phyloP scores from a whole-genome alignment of 1,140 invertebrate genomes.

The Diploscapter pachys region DNA sequence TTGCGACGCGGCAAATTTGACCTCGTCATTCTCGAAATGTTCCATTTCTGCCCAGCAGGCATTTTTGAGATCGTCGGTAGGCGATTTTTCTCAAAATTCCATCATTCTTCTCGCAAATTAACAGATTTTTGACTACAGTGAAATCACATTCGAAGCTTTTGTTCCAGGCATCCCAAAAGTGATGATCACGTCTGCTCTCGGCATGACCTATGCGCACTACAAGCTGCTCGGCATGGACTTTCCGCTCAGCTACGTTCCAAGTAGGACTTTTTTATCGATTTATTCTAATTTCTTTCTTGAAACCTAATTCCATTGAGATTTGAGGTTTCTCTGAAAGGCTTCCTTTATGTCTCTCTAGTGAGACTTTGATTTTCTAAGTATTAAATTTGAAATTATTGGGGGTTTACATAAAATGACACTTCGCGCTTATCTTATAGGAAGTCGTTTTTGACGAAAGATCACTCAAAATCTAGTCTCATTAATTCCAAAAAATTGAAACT shows the following conservation, averaged over 20 bases:
- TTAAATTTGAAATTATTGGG: too few relatives aligned
- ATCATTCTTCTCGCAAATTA: constrained; percentile 1
- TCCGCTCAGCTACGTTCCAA: constrained; percentile 7
- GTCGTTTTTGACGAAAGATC: too few relatives aligned
- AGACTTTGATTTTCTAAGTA: too few relatives aligned
- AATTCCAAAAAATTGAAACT: too few relatives aligned
- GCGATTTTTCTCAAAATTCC: background rate
- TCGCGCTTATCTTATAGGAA: too few relatives aligned
- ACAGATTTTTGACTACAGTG: too few relatives aligned
- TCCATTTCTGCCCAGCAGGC: constrained; percentile 24
- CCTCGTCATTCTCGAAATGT: constrained; percentile 23
- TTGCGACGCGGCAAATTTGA: constrained; percentile 6
- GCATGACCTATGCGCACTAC: constrained; percentile 18
- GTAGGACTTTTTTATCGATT: background rate
- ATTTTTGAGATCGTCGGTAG: background rate
- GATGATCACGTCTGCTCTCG: constrained; percentile 18
- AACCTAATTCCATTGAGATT: too few relatives aligned
- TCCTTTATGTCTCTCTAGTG: too few relatives aligned
- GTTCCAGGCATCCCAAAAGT: constrained; percentile 12
- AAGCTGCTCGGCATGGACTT: constrained; percentile 1
- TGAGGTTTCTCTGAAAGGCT: too few relatives aligned
- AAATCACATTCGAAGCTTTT: background rate
- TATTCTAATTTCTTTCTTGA: too few relatives aligned
- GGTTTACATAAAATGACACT: too few relatives aligned
- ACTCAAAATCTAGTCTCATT: too few relatives aligned